Base-by-base conservation (phyloP, 1,140 invertebrate species). In the Ctenoplectra terminalis region DNA sequence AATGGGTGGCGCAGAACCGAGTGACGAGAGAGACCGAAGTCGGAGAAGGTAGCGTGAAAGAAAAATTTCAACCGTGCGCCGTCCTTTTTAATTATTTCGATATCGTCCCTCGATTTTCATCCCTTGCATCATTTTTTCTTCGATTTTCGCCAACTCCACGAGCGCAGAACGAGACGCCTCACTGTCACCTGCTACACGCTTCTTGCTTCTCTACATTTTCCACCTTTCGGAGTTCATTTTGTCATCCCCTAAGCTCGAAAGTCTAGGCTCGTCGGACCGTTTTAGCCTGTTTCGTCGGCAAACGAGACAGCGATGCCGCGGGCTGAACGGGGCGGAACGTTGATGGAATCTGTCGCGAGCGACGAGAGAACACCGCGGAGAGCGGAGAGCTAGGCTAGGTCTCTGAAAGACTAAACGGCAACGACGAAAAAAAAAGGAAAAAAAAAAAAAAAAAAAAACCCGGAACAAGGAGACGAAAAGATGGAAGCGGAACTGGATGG, bases 321-420 rank as follows among this genome's bases (percentile, higher is more conserved):
- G 83, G 84, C 84, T 76, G 77, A 79, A 48, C 81, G 84, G 26
- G 13, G 26, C 43, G 6, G 73, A 61, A 73, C 66, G 72, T 76
- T 85, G 84, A 86, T 86, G 84, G 83, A 76, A 64, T 74, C 58
- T 70, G 83, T 73, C 52, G 71, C 67, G 56, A 43, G 50, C n/a
- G 58, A 81, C 52, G 31, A 23, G 29, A 58, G 37, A 40, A 20
- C 1, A 3, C 31, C 9, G 23, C 1, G 13, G 5, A 61, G 64
- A 23, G 64, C 1, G 23, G 54, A 66, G 29, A 69, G 29, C 52
- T 61, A 63, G 23, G 58, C 34, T 48, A 61, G 15, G 63, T 56
- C 26, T 56, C 50, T 75, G 71, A 76, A 81, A 84, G 82, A 52
- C 83, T 74, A 50, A 85, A 76, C 77, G 78, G 50, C 56, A 34